Evolutionary conservation across 2,113 vertebrate species (phyloP), one percentile per base, ranked within the genome.

Genomic region (Apus apus): DNA sequence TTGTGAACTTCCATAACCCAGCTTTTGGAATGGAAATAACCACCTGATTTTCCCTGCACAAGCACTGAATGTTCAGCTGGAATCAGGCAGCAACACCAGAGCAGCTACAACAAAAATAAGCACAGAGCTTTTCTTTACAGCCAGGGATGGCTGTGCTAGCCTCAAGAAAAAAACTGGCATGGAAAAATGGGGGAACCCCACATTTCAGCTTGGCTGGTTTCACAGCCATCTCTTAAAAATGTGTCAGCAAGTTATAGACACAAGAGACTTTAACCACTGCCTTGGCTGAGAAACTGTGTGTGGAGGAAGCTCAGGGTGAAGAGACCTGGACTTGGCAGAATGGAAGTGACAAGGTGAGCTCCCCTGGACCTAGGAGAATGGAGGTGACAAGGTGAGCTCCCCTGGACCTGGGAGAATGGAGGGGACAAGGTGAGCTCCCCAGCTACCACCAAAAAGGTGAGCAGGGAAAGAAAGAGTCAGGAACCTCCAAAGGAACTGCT

Each of bases 1-100:
- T 43, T 1, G 81, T 96, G 91, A 96, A 95, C 96, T 96, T 71
- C 90, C 2, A 67, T 96, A 96, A 97, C 94, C 94, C 93, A 92
- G 94, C 88, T 92, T 95, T 92, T 58, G 11, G 12, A 81, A 95
- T 92, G 93, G 93, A 95, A 95, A 93, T 22, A 95, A 89, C 84
- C 94, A 73, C 68, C 45, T 7, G 19, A 60, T 40, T 74, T 58
- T 26, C 89, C 85, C 83, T 25, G 34, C 4, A 22, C 82, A 61
- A 57, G 48, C 92, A 36, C 45, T 3, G 50, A 74, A 72, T 43
- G 60, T 40, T 93, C 92, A 78, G 74, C 43, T 45, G 48, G 74
- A 89, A 85, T 40, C 75, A 71, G 2, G 14, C 50, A 74, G 92
- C 26, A 53, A 87, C 85, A 88, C 66, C 57, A 90, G 75, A 80